phyloP scores from a whole-genome alignment of 2,113 vertebrate species.

The Tachycineta bicolor region DNA sequence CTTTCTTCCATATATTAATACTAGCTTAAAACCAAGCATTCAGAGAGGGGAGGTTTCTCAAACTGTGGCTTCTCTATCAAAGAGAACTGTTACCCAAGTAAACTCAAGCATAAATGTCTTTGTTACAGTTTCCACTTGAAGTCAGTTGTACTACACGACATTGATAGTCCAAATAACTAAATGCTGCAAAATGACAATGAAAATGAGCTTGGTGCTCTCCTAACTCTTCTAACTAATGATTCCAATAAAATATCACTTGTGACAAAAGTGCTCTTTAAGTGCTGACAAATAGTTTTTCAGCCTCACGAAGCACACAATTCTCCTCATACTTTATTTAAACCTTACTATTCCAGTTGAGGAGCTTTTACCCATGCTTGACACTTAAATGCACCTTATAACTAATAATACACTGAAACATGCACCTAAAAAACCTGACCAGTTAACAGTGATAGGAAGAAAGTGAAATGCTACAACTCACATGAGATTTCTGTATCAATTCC shows the following conservation, averaged over 20 bases:
- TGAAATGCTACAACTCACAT: slow-evolving; percentile 80
- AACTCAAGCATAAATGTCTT: not conserved
- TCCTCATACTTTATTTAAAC: not conserved
- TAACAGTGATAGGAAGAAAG: not conserved
- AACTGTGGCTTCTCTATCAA: not conserved
- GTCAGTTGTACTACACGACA: not conserved
- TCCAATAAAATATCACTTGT: not conserved
- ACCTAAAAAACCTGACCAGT: not conserved
- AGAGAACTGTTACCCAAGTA: not conserved
- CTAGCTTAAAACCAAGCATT: not conserved
- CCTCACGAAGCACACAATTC: not conserved
- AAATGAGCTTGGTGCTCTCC: not conserved
- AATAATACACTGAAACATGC: not conserved
- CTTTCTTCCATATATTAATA: not conserved
- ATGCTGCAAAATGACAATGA: not conserved
- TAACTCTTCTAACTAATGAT: not conserved
- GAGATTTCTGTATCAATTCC: slow-evolving; percentile 95
- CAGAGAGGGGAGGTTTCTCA: not conserved
- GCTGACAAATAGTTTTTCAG: not conserved
- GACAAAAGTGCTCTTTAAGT: not conserved
- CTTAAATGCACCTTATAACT: not conserved
- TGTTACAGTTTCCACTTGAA: not conserved
- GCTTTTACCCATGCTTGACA: not conserved
- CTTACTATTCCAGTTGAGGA: not conserved
- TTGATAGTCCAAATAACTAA: not conserved